Percentiles rank a stretch among this genome's conserved stretches.
Conservation (phyloP, 1,140 invertebrate genomes). For the Mamestra configurata region DNA sequence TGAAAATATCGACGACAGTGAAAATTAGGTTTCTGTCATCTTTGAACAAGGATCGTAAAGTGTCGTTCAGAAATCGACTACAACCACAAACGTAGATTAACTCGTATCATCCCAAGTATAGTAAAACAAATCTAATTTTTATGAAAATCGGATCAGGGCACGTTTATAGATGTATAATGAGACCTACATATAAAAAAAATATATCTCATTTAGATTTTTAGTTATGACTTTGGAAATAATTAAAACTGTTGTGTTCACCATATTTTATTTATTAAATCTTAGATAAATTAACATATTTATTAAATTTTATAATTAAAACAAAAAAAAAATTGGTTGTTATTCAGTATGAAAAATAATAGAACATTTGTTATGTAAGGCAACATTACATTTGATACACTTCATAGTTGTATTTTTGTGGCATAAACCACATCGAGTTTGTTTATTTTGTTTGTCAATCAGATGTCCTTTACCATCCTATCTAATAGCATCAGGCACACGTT, state of each 20-base stretch:
- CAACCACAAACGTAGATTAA: too few species aligned
- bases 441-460: background rate
- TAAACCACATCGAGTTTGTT: background rate
- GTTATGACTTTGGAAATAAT: background rate
- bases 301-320: background rate
- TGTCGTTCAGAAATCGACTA: too few species aligned
- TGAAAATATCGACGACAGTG: too few species aligned
- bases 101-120: background rate
- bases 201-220: background rate
- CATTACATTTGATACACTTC: background rate
- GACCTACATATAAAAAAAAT: background rate
- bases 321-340: background rate
- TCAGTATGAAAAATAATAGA: background rate
- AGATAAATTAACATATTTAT: background rate
- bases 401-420: background rate
- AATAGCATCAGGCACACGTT: background rate
- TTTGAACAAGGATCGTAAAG: too few species aligned
- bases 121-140: background rate
- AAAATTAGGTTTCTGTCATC: too few species aligned
- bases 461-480: background rate
- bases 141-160: background rate
- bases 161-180: background rate
- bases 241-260: background rate
- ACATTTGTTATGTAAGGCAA: background rate
- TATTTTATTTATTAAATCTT: background rate